phyloP scores from a whole-genome alignment of 1,140 invertebrate genomes.

The Probaryconus sp. region DNA sequence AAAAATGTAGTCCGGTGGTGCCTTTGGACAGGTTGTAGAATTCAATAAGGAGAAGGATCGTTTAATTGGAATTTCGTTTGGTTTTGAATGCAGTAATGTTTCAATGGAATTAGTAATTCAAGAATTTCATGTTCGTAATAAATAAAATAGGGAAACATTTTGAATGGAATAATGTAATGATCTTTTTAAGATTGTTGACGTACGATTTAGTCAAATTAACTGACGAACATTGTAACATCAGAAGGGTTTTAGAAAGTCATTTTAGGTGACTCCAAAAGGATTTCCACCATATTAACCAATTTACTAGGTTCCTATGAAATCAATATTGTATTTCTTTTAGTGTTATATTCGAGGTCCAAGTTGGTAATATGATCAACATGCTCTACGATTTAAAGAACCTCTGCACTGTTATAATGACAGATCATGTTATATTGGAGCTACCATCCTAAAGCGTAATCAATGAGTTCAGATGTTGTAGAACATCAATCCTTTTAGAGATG shows the following conservation, averaged over 20 bases:
- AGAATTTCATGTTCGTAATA: too few species aligned
- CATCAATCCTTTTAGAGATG: too few species aligned
- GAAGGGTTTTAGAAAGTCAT: conserved; percentile 25
- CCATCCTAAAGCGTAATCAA: conserved; percentile 14
- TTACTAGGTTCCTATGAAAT: conserved; percentile 34
- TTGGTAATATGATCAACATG: conserved; percentile 38
- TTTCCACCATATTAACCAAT: conserved; percentile 43
- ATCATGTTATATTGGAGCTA: conserved; percentile 14
- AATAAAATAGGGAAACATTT: too few species aligned
- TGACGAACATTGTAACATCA: conserved; percentile 11
- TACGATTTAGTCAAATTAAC: not conserved
- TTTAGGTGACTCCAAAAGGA: conserved; percentile 29
- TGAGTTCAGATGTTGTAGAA: too few species aligned
- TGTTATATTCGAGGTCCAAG: conserved; percentile 32
- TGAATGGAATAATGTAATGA: too few species aligned
- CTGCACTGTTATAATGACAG: conserved; percentile 34
- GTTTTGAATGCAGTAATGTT: too few species aligned
- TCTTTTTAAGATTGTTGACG: too few species aligned
- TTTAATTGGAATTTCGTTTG: too few species aligned
- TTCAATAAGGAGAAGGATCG: too few species aligned
- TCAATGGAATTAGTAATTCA: too few species aligned
- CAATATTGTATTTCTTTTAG: conserved; percentile 37
- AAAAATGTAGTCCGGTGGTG: too few species aligned
- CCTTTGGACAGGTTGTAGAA: too few species aligned
- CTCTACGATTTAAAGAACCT: conserved; percentile 22